Base-by-base conservation (phyloP, 30 jellyfish, hydroid and myxozoan genomes). In the Rhopilema esculentum region DNA sequence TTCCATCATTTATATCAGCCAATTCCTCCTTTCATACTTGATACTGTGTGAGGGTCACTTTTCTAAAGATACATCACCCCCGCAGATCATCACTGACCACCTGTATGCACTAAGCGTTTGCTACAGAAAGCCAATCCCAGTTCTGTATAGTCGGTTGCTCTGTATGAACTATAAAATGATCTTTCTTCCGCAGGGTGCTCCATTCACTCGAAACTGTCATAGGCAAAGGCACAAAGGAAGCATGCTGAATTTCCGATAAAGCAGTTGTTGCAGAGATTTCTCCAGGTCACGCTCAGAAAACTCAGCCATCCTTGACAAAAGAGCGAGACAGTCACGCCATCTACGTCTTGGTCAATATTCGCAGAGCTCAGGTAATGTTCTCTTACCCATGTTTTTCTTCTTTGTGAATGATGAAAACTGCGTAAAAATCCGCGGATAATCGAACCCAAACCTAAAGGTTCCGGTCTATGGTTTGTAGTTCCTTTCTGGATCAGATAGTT, bases 211-310 rank as follows among this genome's bases (percentile, higher is more conserved):
- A n/a, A n/a, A n/a, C n/a, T n/a, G n/a, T n/a, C n/a, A n/a, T n/a
- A n/a, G n/a, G n/a, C n/a, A n/a, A n/a, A 12, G 57, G 12, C 57
- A 40, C 12, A 6, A 40, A 20, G 49, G 22, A 8, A 66, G 30
- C 49, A 66, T 66, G 77, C 33, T 66, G 29, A 30, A 27, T 23
- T 66, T 66, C 8, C 49, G 33, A n/a, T 66, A 66, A 30, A 40
- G 57, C 57, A 40, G 9, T 40, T 71, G 9, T 4, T 17, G 20
- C 23, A 24, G 27, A 25, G 16, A 20, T 18, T 27, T 16, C 32
- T 75, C 88, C 88, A 78, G 88, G 88, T 78, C 88, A 78, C 77
- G 88, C 67, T 51, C 66, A 8, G n/a, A 53, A 23, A 18, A n/a
- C 12, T 20, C 71, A 57, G 25, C 29, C 21, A 62, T 63, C 72